Evolutionary conservation across 2,888 invertebrate species (phyloP).

Genomic region (Shargacucullia verbasci): DNA sequence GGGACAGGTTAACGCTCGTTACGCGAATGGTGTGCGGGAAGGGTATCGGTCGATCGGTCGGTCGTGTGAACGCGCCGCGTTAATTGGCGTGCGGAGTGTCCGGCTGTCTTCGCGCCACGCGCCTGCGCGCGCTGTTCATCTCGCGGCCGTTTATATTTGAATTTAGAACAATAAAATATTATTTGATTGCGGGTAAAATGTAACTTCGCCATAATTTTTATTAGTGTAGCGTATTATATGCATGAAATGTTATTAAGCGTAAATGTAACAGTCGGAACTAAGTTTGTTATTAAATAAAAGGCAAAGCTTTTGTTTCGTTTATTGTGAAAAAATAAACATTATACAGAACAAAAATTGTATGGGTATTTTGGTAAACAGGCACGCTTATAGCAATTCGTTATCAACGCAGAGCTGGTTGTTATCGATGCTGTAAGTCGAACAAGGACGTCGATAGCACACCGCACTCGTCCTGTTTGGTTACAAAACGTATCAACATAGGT

Average conservation of each 20-base stretch:
- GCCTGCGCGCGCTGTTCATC: slow-evolving; percentile 72
- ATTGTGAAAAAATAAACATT: slow-evolving; percentile 17
- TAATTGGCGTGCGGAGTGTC: slow-evolving; percentile 85
- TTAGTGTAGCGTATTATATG: slow-evolving; percentile 32
- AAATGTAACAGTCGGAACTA: slow-evolving; percentile 39
- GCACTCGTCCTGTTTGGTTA: slow-evolving; percentile 64
- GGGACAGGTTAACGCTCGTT: slow-evolving; percentile 67
- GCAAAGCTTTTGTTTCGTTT: slow-evolving; percentile 37
- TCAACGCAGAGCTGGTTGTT: slow-evolving; percentile 67
- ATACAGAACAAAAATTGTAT: slow-evolving; percentile 40
- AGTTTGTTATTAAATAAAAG: slow-evolving; percentile 34
- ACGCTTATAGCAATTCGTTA: slow-evolving; percentile 66
- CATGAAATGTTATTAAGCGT: slow-evolving; percentile 43
- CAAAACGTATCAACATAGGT: slow-evolving; percentile 53
- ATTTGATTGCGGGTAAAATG: slow-evolving; percentile 54
- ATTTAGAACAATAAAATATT: slow-evolving; percentile 73
- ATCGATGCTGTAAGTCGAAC: slow-evolving; percentile 82
- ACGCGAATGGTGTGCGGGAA: slow-evolving; percentile 67
- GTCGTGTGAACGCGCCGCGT: slow-evolving; percentile 84
- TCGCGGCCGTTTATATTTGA: slow-evolving; percentile 73
- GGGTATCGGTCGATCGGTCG: slow-evolving; percentile 66
- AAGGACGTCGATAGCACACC: slow-evolving; percentile 78
- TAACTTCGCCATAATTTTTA: slow-evolving; percentile 38
- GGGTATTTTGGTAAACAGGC: slow-evolving; percentile 58
- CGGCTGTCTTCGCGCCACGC: slow-evolving; percentile 83